Evolutionary conservation across 2,888 invertebrate species (phyloP).

Genomic region (Ophion slaviceki): DNA sequence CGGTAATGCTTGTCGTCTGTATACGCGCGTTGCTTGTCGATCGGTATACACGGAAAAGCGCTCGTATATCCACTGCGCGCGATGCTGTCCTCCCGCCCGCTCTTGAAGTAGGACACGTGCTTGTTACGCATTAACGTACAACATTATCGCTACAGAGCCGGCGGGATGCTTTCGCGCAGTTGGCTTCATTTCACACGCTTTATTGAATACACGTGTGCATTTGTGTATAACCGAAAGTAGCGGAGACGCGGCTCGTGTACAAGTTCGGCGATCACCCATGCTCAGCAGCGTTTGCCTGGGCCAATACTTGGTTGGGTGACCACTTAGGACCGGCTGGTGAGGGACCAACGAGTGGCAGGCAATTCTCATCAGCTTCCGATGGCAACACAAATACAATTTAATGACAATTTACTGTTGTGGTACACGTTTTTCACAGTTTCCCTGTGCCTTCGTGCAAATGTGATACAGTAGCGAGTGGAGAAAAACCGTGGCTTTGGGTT

Average conservation of each 20-base stretch:
- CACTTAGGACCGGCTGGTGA: background rate
- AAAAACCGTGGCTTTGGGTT: no score
- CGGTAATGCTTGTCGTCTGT: constrained; percentile 34
- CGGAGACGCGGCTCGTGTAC: no score
- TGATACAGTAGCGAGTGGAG: no score
- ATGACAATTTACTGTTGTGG: no score
- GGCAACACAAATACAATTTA: background rate
- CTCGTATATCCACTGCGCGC: constrained; percentile 13
- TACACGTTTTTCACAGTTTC: no score
- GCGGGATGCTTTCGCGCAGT: constrained; percentile 36
- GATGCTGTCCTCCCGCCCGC: constrained; percentile 29
- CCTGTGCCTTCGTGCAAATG: no score
- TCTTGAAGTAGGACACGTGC: constrained; percentile 59
- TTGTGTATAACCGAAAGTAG: background rate
- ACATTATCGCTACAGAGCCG: constrained; percentile 56
- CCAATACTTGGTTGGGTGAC: background rate
- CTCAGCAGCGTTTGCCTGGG: background rate
- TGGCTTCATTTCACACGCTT: constrained; percentile 42
- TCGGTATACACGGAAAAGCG: constrained; percentile 32
- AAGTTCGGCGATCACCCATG: no score
- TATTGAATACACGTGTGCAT: constrained; percentile 10
- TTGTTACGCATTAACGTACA: constrained; percentile 63
- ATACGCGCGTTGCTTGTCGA: constrained; percentile 9
- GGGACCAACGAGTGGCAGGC: background rate
- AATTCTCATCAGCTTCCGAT: background rate